Evolutionary conservation across 2,888 invertebrate genomes (phyloP).

Genomic region (Agonopterix alstromeriana): DNA sequence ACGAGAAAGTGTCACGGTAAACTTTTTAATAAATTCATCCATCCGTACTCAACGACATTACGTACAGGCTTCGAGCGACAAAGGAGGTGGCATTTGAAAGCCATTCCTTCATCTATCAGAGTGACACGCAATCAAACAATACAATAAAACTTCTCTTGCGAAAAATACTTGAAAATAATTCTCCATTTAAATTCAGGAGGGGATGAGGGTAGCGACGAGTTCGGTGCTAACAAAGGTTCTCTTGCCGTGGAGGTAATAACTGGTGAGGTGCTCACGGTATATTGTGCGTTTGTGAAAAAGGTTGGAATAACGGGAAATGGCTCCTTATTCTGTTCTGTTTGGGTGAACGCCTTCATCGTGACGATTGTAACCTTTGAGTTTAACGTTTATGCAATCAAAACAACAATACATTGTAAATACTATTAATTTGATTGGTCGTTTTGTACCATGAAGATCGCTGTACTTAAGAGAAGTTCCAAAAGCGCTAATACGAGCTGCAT

Average conservation of each 20-base stretch:
- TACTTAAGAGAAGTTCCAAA: no score
- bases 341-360: no score
- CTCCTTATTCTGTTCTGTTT: slow-evolving; percentile 9
- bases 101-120: slow-evolving; percentile 69
- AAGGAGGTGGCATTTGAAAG: slow-evolving; percentile 59
- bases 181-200: slow-evolving; percentile 74
- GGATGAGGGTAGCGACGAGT: slow-evolving; percentile 32
- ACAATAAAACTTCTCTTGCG: slow-evolving; percentile 73
- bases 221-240: slow-evolving; percentile 56
- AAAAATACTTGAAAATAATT: slow-evolving; percentile 77
- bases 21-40: slow-evolving; percentile 70
- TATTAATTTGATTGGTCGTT: no score
- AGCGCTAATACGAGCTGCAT: no score
- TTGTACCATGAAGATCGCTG: no score
- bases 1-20: slow-evolving; percentile 35
- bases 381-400: no score
- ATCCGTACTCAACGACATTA: slow-evolving; percentile 51
- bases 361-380: no score
- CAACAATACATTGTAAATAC: no score
- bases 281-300: slow-evolving; percentile 50
- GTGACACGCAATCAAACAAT: slow-evolving; percentile 76
- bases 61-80: slow-evolving; percentile 47
- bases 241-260: slow-evolving; percentile 45
- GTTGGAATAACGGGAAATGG: slow-evolving; percentile 44
- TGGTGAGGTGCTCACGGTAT: slow-evolving; percentile 49